A percentile compares a stretch with the other conserved stretches of the same genome.
These are phyloP conservation scores for Argynnis bischoffii DNA, from an alignment of 2,888 invertebrate species.

Conservation along the genomic window DNA sequence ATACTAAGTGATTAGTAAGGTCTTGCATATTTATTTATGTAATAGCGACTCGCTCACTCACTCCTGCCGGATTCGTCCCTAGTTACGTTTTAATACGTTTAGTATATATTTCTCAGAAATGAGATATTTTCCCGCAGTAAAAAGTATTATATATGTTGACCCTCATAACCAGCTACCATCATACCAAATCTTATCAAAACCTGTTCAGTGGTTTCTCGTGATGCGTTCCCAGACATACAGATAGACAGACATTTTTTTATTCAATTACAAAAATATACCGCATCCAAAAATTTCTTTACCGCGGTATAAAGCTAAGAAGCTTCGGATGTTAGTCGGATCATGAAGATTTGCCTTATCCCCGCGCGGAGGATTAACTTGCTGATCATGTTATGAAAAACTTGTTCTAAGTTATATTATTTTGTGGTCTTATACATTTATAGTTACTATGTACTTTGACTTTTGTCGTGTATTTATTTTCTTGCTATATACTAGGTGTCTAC, in stretches of 20 bases:
- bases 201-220: no score
- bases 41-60: no score
- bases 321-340: slow-evolving; percentile 54
- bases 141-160: no score
- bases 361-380: slow-evolving; percentile 60
- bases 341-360: slow-evolving; percentile 65
- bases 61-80: no score
- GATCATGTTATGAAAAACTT: slow-evolving; percentile 80
- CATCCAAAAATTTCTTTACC: slow-evolving; percentile 24
- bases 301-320: slow-evolving; percentile 36
- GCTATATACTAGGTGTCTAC: background rate
- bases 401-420: slow-evolving; percentile 46
- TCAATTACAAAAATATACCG: slow-evolving; percentile 14
- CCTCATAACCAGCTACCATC: no score
- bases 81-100: no score
- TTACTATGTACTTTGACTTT: background rate
- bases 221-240: no score
- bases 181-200: no score
- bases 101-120: no score
- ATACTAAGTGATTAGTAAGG: background rate
- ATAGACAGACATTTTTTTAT: no score
- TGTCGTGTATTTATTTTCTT: background rate
- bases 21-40: no score
- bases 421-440: slow-evolving; percentile 9
- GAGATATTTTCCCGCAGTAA: no score